Conservation (phyloP, 2,113 vertebrate species). For the Colossoma macropomum region DNA sequence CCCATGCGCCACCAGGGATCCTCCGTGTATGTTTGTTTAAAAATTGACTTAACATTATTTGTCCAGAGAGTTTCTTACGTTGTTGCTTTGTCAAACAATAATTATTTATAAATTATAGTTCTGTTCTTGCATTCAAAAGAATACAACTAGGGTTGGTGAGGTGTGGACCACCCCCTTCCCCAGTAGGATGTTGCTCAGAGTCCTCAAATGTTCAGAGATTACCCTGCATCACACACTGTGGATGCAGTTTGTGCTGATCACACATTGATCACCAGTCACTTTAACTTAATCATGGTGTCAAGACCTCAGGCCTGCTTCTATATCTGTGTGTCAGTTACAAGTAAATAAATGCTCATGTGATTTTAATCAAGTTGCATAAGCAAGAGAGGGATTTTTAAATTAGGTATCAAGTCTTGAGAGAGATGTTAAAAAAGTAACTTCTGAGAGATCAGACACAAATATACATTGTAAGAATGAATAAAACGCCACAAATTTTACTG, state of each 20-base stretch:
- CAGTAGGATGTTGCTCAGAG: too few relatives aligned
- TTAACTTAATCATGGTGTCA: conserved; percentile 5
- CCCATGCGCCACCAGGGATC: too few relatives aligned
- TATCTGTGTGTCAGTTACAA: not conserved
- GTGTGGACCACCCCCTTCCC: too few relatives aligned
- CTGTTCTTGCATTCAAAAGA: too few relatives aligned
- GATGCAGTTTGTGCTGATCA: not conserved
- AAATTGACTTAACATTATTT: too few relatives aligned
- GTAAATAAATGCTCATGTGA: not conserved
- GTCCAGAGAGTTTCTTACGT: too few relatives aligned
- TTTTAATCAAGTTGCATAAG: not conserved
- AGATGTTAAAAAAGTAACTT: too few relatives aligned
- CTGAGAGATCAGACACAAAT: not conserved
- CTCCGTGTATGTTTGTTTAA: too few relatives aligned
- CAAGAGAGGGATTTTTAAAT: not conserved
- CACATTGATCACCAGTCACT: conserved; percentile 20
- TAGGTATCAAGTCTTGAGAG: not conserved
- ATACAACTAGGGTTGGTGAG: too few relatives aligned
- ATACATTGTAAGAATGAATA: not conserved
- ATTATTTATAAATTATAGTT: too few relatives aligned
- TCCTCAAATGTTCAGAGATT: too few relatives aligned
- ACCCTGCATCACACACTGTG: not conserved
- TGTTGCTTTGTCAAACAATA: too few relatives aligned
- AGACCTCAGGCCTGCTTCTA: conserved; percentile 18
- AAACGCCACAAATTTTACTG: not conserved